Base-by-base conservation (phyloP, 2,797 vertebrate species). In the Astyanax mexicanus region DNA sequence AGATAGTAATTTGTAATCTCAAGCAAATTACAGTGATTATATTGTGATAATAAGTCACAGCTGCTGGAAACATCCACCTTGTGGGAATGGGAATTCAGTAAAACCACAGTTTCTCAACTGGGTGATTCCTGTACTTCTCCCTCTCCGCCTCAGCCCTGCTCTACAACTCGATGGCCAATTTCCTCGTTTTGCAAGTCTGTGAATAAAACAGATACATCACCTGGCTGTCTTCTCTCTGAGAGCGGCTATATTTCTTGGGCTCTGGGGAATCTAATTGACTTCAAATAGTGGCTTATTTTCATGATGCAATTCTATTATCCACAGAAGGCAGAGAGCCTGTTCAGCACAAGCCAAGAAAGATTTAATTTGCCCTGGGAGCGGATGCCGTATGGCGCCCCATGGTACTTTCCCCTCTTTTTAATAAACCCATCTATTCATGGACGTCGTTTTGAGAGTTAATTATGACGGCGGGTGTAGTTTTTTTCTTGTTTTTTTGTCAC, bases 231-330 rank as follows among this genome's bases (percentile, higher is more conserved):
- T 1, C 32, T 19, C 32, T 19, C 10, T 19, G 51, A 25, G 23
- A 12, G 21, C 13, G 23, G 54, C 27, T 44, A 58, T 71, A 71
- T 58, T 58, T 71, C 52, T 44, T 29, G 23, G 32, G 47, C 52
- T 51, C 49, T 3, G 21, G 68, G 51, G 52, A 55, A 58, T 58
- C 69, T 71, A 71, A 71, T 71, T 29, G 69, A 71, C 51, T 58
- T 29, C 52, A 45, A 55, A 71, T 71, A 42, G 37, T 8, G 52
- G 52, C 54, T 71, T 42, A 71, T 71, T 71, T 40, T 45, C 23
- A 45, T 58, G 69, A 71, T 58, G 52, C 37, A 45, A 58, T 71
- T 71, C 52, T 71, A 58, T 71, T 71, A 58, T 40, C 27, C 42
- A 40, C 69, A 25, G 29, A 60, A 37, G 21, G 10, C 19, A 40